A percentile compares a stretch with the other conserved stretches of the same genome.
These are phyloP conservation scores for Microchrysa polita DNA, from an alignment of 2,888 invertebrate genomes.

Conservation along the genomic window DNA sequence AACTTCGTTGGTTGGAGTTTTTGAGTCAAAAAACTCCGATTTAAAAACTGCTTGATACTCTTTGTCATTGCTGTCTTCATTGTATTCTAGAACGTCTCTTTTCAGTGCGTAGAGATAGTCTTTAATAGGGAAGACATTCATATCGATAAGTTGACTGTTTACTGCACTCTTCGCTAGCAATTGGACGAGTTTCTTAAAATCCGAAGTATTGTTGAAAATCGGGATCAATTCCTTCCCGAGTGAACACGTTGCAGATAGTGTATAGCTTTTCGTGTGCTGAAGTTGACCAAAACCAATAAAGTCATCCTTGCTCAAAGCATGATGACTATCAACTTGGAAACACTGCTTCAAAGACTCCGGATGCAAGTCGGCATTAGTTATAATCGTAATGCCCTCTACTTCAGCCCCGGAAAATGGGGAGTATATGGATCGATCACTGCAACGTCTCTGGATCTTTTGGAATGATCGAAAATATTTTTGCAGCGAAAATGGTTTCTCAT, in stretches of 20 bases:
- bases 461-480: conserved; percentile 37
- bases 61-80: neutral
- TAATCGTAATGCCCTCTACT: conserved; percentile 22
- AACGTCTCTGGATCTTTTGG: neutral
- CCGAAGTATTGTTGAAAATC: conserved; percentile 11
- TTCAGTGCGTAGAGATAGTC: conserved; percentile 1
- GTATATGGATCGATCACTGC: neutral
- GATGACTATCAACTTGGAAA: neutral
- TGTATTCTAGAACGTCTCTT: conserved; percentile 5
- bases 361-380: conserved; percentile 18
- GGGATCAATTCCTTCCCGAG: neutral
- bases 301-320: conserved; percentile 3
- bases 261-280: neutral
- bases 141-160: neutral
- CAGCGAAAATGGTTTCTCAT: conserved; percentile 1
- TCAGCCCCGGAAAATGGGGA: conserved; percentile 17
- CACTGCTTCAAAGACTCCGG: neutral
- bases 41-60: conserved; percentile 1
- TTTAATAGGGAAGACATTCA: neutral
- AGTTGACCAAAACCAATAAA: conserved; percentile 1
- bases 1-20: neutral
- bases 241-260: neutral
- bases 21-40: neutral
- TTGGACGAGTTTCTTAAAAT: conserved; percentile 9
- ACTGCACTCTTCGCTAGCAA: neutral